Conservation (phyloP, 1,140 invertebrate genomes). For the Teleopsis dalmanni region DNA sequence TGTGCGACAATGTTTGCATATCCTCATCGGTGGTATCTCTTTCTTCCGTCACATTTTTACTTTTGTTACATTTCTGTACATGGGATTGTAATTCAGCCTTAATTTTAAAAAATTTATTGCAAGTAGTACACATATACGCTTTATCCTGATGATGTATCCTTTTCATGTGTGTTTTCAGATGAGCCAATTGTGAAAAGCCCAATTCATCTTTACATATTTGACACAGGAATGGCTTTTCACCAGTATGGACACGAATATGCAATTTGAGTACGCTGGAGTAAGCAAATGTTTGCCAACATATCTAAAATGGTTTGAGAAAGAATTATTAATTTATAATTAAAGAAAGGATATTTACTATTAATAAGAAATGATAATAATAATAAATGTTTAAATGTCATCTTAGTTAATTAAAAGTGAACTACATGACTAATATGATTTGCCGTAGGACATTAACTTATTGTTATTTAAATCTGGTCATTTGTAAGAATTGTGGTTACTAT, state of each 20-base stretch:
- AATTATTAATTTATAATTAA: not conserved
- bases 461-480: too few species aligned
- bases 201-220: slow-evolving; percentile 57
- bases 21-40: slow-evolving; percentile 13
- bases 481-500: too few species aligned
- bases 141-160: slow-evolving; percentile 69
- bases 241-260: slow-evolving; percentile 66
- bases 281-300: slow-evolving; percentile 73
- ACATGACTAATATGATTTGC: too few species aligned
- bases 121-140: slow-evolving; percentile 62
- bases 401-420: too few species aligned
- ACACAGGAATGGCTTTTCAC: slow-evolving; percentile 77
- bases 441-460: too few species aligned
- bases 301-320: slow-evolving; percentile 30
- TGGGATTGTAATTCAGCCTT: slow-evolving; percentile 58
- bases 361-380: too few species aligned
- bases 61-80: slow-evolving; percentile 32
- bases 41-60: slow-evolving; percentile 13
- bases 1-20: slow-evolving; percentile 51
- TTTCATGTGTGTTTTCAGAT: slow-evolving; percentile 74
- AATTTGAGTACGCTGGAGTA: slow-evolving; percentile 77
- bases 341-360: not conserved
- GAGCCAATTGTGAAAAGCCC: slow-evolving; percentile 69
- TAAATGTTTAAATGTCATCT: too few species aligned
- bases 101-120: slow-evolving; percentile 66